Evolutionary conservation across 1,140 invertebrate species (phyloP), one percentile per base, ranked within the genome.

Genomic region (Solenopsis fugax): DNA sequence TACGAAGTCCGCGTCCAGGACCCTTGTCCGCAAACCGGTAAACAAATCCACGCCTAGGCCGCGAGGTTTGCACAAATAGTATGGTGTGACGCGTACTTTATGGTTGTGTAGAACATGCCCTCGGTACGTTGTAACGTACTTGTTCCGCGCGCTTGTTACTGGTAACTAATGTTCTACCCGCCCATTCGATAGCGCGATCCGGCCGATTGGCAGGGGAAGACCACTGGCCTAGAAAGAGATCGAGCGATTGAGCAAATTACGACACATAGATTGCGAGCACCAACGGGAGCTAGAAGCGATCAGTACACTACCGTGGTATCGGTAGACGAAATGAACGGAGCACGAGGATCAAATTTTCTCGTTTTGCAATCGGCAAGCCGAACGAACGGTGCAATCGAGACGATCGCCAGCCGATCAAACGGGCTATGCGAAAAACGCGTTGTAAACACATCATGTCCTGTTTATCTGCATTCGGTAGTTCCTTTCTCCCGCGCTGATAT

Each of bases 101-200:
- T 91, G 91, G 91, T 93, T 93, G 92, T 93, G 93, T 94, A 91
- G 90, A 92, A 94, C 93, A 93, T 77, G 93, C 62, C 78, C 88
- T 67, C 73, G 88, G 77, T 90, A 88, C 88, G 85, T 88, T 92
- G 93, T 93, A 92, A 91, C 93, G 89, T 90, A 93, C 90, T 93
- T 93, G 93, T 93, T 92, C 87, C 85, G 86, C 88, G 86, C 64
- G 88, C 91, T 90, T 94, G 93, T 94, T 93, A 91, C 91, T 88
- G 88, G 87, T 93, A 93, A 93, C 92, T 93, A 93, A 93, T 93
- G 93, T 92, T 90, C 91, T 50, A 58, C 64, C 76, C 82, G 67
- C 90, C 90, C 91, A 92, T 91, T 92, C 87, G 93, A 94, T 94
- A 89, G 85, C 71, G 48, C 87, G 56, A 89, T 69, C 58, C 81